phyloP scores from a whole-genome alignment of 2,113 vertebrate species.

The Cyphomyrus plagiostoma region DNA sequence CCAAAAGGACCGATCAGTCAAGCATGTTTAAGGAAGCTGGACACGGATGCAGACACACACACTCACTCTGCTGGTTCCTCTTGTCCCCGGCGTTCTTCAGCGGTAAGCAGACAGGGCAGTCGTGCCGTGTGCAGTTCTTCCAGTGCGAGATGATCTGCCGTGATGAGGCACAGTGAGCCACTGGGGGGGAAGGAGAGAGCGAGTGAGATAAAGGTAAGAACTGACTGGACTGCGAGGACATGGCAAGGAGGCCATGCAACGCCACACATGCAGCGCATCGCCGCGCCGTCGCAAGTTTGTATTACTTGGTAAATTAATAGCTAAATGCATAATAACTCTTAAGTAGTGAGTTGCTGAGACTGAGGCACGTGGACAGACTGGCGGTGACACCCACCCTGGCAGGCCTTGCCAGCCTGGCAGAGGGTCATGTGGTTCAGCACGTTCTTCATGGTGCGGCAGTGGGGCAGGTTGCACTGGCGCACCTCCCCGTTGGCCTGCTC shows the following conservation, averaged over 20 bases:
- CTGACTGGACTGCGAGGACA: slow-evolving; percentile 6
- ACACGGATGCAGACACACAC: slow-evolving; percentile 11
- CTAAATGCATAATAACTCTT: neutral
- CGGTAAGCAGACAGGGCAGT: slow-evolving; percentile 95
- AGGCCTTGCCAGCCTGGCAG: slow-evolving; percentile 97
- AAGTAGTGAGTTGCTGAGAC: neutral
- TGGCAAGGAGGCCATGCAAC: neutral
- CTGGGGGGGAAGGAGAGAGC: slow-evolving; percentile 49
- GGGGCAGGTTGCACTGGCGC: slow-evolving; percentile 91
- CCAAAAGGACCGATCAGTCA: neutral
- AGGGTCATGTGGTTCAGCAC: slow-evolving; percentile 99
- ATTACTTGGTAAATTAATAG: neutral
- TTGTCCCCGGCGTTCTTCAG: slow-evolving; percentile 97
- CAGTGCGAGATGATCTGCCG: slow-evolving; percentile 99
- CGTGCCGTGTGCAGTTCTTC: slow-evolving; percentile 97
- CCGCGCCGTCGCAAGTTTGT: neutral
- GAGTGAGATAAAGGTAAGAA: slow-evolving; percentile 40
- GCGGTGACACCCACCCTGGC: slow-evolving; percentile 74
- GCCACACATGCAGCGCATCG: too few species aligned
- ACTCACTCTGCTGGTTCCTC: slow-evolving; percentile 92
- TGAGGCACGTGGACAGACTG: neutral
- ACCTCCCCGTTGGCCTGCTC: slow-evolving; percentile 95
- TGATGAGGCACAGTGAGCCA: slow-evolving; percentile 96
- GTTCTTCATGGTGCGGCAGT: slow-evolving; percentile 98
- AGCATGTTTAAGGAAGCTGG: neutral